Evolutionary conservation across 2,797 vertebrate genomes (phyloP), one percentile per base, ranked within the genome.

Genomic region (Adelosebastes latens): DNA sequence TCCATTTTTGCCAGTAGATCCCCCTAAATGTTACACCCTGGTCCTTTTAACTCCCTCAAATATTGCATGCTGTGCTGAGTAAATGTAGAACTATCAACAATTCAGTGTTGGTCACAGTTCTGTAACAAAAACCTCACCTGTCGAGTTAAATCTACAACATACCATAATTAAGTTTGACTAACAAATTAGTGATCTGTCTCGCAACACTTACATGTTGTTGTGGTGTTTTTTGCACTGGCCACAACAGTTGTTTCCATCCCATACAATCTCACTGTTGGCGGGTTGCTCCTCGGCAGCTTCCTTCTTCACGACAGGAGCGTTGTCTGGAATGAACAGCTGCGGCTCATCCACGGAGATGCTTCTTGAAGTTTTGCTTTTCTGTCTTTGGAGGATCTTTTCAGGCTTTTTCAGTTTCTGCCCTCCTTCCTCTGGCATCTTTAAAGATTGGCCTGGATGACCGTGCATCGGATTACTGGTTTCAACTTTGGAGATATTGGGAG

Each of bases 191-290:
- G 59, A 29, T 24, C 42, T n/a, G 6, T 34, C 11, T 55, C 22
- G 56, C 24, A 36, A 67, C 7, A 84, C 93, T 93, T 95, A 99
- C 99, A 96, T 98, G 95, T 99, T 99, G 88, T 96, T 97, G 93
- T 99, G 99, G 55, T 97, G 97, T 90, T 98, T 98, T 95, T 95
- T 97, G 94, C 99, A 99, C 89, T 98, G 96, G 78, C 97, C 97
- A 89, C 99, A 99, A 39, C 97, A 97, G 84, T 98, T 99, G 96
- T 93, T 98, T 89, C 97, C 97, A 84, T 98, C 97, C 98, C 98
- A 99, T 39, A 92, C 68, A n/a, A 85, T 83, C 90, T 97, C 98
- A 46, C 77, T 96, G 87, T 97, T 96, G 1, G 75, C 84, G 3
- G 82, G 55, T 6, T 84, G 82, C 82, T 95, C 94, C 4, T 95